Conservation (phyloP, 2,797 vertebrate species). For the Cyprinella venusta region DNA sequence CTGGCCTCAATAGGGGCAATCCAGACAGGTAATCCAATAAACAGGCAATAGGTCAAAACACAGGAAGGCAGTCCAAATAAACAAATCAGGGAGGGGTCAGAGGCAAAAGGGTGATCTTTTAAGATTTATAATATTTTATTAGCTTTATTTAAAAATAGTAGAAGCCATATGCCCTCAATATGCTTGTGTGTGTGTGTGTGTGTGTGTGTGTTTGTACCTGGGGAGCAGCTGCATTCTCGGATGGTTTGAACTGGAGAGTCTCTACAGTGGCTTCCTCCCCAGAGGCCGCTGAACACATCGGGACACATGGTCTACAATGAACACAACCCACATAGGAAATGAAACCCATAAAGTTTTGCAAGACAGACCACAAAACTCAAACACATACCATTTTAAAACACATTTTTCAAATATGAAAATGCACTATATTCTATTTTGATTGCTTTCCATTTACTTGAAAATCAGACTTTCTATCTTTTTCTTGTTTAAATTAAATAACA, state of each 20-base stretch:
- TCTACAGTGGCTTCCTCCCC: conserved; percentile 93
- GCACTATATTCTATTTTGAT: background rate
- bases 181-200: conserved; percentile 10
- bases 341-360: background rate
- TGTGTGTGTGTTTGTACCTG: conserved; percentile 77
- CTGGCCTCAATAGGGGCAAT: background rate
- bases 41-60: no score
- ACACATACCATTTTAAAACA: background rate
- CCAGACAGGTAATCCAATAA: no score
- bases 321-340: background rate
- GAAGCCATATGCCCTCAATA: background rate
- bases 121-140: background rate
- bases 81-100: no score
- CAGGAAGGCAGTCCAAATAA: no score
- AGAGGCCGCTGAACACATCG: conserved; percentile 90
- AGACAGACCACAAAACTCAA: background rate
- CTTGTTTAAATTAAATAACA: background rate
- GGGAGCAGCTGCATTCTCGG: conserved; percentile 86
- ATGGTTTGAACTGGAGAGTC: conserved; percentile 93
- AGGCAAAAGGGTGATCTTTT: no score
- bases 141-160: background rate
- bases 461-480: background rate
- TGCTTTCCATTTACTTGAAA: background rate
- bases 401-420: background rate
- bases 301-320: conserved; percentile 91